Percentiles rank a stretch among this genome's conserved stretches.
Conservation (phyloP, 2,113 vertebrate species). For the Zosterops pallidus region DNA sequence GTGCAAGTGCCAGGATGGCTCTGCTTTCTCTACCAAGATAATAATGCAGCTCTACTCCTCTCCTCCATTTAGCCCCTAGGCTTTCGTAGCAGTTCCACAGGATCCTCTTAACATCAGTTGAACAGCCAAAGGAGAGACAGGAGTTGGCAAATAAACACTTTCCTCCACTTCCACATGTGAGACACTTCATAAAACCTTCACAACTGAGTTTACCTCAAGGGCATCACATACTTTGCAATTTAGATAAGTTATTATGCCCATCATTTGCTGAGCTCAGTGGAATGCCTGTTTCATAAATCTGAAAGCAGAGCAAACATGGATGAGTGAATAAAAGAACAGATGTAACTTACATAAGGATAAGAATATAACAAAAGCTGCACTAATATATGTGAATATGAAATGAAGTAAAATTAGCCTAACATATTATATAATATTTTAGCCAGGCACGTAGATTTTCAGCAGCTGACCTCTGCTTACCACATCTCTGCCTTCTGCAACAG, state of each 20-base stretch:
- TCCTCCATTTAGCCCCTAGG: constrained; percentile 33
- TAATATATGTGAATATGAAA: constrained; percentile 56
- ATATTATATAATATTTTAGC: neutral
- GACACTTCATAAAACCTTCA: constrained; percentile 66
- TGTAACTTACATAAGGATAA: constrained; percentile 63
- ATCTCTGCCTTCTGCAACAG: neutral
- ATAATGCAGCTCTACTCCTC: neutral
- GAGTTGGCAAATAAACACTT: constrained; percentile 65
- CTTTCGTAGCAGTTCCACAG: constrained; percentile 38
- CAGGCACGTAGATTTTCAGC: neutral
- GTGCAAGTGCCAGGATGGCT: neutral
- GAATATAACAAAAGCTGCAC: constrained; percentile 30
- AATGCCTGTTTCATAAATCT: constrained; percentile 66
- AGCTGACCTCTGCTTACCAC: constrained; percentile 15
- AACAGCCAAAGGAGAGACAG: constrained; percentile 53
- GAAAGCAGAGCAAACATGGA: constrained; percentile 63
- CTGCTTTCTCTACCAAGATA: neutral
- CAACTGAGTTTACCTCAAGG: constrained; percentile 67
- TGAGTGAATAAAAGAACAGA: constrained; percentile 66
- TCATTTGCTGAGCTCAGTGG: constrained; percentile 64
- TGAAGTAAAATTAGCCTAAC: constrained; percentile 41
- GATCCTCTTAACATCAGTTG: constrained; percentile 39
- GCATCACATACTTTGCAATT: constrained; percentile 66
- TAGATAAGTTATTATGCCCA: constrained; percentile 68
- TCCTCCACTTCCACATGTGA: constrained; percentile 49